Percentiles rank a stretch among this genome's conserved stretches.
phyloP scores from a whole-genome alignment of 2,113 vertebrate species.

The Leptobrachium leishanense region DNA sequence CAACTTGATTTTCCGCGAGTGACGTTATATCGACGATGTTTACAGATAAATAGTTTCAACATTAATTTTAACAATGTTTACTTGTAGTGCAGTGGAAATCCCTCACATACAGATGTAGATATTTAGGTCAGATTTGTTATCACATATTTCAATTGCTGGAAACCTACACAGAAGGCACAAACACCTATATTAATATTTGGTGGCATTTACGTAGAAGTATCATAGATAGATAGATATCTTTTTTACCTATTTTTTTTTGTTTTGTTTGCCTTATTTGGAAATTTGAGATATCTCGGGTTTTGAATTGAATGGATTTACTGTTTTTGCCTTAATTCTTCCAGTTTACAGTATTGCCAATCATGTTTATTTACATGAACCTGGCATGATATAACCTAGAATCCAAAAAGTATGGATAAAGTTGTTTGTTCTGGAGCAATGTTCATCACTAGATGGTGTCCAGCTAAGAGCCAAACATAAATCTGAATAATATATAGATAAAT shows the following conservation, averaged over 20 bases:
- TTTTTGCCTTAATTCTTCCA: slow-evolving; percentile 75
- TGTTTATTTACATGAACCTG: slow-evolving; percentile 56
- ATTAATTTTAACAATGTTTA: background rate
- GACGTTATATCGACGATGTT: background rate
- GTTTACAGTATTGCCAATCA: slow-evolving; percentile 67
- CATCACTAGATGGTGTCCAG: no score
- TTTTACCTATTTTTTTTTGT: no score
- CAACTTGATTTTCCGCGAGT: background rate
- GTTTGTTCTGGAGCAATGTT: no score
- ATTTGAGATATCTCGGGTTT: background rate
- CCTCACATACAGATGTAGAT: background rate
- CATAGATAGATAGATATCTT: no score
- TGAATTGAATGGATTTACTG: background rate
- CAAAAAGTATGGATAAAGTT: no score
- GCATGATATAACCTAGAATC: slow-evolving; percentile 4
- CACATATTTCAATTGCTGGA: no score
- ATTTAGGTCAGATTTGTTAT: no score
- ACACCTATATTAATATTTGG: no score
- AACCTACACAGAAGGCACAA: no score
- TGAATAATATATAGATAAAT: no score
- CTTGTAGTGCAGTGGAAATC: background rate
- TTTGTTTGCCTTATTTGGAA: background rate
- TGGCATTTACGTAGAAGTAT: no score
- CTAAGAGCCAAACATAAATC: no score
- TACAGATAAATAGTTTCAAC: background rate